Percentiles rank a stretch among this genome's conserved stretches.
Evolutionary conservation across 30 jellyfish, hydroid and myxozoan genomes (phyloP).

Genomic region (Chrysaora quinquecirrha): DNA sequence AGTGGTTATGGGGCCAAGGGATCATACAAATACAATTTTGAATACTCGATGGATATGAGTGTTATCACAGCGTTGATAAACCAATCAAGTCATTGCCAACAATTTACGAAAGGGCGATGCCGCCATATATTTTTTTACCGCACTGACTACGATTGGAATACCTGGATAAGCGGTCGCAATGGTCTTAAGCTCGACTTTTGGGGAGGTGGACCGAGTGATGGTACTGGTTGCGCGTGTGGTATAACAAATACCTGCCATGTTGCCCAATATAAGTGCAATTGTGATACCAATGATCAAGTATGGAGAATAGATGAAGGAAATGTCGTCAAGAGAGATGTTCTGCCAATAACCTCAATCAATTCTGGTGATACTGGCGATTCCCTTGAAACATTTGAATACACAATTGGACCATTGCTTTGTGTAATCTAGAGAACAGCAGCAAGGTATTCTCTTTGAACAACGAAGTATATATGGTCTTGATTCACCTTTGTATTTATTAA

Average conservation of each 20-base stretch:
- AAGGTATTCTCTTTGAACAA: too few relatives aligned
- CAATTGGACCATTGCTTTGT: background rate
- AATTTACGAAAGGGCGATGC: background rate
- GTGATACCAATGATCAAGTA: background rate
- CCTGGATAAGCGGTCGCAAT: too few relatives aligned
- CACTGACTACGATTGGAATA: too few relatives aligned
- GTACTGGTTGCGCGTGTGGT: background rate
- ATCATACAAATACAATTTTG: background rate
- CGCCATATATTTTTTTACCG: background rate
- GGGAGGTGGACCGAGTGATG: conserved; percentile 2
- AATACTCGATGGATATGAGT: background rate
- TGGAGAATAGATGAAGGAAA: background rate
- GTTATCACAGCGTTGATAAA: background rate
- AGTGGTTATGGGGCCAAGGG: background rate
- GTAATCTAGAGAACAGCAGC: background rate
- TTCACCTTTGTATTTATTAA: too few relatives aligned
- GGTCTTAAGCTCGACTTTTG: too few relatives aligned
- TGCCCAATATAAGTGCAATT: background rate
- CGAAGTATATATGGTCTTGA: too few relatives aligned
- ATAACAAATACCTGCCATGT: background rate
- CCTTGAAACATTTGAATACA: background rate
- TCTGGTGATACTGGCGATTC: background rate
- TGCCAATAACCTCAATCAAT: background rate
- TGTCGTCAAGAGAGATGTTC: background rate
- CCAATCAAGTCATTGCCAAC: background rate